Percentiles rank a stretch among this genome's conserved stretches.
Evolutionary conservation across 2,113 vertebrate species (phyloP).

Genomic region (Petrocephalus microphthalmus): DNA sequence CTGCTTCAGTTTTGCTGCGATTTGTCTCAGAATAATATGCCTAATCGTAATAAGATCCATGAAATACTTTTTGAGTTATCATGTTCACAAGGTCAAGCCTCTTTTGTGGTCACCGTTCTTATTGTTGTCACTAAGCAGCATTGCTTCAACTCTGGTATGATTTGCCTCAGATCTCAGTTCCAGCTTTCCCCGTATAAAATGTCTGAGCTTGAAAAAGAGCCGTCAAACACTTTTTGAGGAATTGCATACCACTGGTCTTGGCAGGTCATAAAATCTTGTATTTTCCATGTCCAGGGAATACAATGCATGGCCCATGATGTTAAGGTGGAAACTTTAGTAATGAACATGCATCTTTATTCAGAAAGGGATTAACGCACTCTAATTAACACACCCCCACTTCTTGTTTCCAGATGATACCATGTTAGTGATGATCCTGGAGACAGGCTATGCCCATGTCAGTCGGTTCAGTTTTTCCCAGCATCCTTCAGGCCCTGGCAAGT

Average conservation of each 20-base stretch:
- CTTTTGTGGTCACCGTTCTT: background rate
- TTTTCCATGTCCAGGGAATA: background rate
- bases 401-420: background rate
- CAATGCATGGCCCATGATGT: background rate
- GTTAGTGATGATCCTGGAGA: background rate
- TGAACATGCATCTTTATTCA: background rate
- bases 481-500: background rate
- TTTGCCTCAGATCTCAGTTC: background rate
- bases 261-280: background rate
- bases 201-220: background rate
- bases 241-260: background rate
- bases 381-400: background rate
- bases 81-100: background rate
- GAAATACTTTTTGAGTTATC: background rate
- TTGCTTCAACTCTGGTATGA: background rate
- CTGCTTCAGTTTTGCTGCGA: background rate
- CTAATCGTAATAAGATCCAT: background rate
- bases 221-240: background rate
- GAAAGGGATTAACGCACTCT: background rate
- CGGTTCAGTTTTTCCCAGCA: background rate
- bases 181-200: background rate
- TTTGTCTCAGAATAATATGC: background rate
- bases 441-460: background rate
- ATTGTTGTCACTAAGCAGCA: background rate
- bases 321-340: background rate